Evolutionary conservation across 1,140 invertebrate genomes (phyloP).

Genomic region (Hyles vespertilio): DNA sequence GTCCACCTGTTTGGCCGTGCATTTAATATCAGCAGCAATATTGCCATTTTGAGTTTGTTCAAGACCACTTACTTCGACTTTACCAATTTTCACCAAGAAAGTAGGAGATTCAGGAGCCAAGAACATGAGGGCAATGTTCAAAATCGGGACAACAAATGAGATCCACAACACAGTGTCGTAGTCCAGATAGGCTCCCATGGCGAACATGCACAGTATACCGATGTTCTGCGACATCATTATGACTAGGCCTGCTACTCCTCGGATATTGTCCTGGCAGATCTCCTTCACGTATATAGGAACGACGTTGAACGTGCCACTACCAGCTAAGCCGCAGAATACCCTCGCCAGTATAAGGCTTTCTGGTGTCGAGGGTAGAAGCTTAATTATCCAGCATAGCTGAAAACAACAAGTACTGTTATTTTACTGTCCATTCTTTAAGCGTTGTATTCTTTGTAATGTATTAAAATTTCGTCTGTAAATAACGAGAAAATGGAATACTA

Average conservation of each 20-base stretch:
- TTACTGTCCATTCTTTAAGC: not conserved
- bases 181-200: conserved; percentile 56
- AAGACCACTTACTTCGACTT: conserved; percentile 42
- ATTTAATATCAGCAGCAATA: too few species aligned
- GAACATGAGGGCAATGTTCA: conserved; percentile 48
- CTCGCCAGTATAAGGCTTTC: conserved; percentile 16
- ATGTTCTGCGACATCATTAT: conserved; percentile 36
- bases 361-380: conserved; percentile 6
- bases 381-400: conserved; percentile 18
- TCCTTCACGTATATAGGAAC: conserved; percentile 48
- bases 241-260: conserved; percentile 38
- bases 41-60: too few species aligned
- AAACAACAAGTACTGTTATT: conserved; percentile 3
- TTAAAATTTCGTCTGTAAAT: too few species aligned
- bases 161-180: conserved; percentile 59
- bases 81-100: conserved; percentile 55
- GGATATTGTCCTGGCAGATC: conserved; percentile 44
- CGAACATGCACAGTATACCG: conserved; percentile 58
- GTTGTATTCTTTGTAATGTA: too few species aligned
- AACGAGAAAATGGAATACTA: too few species aligned
- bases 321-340: conserved; percentile 14
- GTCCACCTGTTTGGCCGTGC: too few species aligned
- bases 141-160: conserved; percentile 40
- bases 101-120: conserved; percentile 72
- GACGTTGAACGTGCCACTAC: conserved; percentile 18